A percentile compares a stretch with the other conserved stretches of the same genome.
phyloP scores from a whole-genome alignment of 92 coral and sea anemone genomes.

The Hydrozoanthus gracilis region DNA sequence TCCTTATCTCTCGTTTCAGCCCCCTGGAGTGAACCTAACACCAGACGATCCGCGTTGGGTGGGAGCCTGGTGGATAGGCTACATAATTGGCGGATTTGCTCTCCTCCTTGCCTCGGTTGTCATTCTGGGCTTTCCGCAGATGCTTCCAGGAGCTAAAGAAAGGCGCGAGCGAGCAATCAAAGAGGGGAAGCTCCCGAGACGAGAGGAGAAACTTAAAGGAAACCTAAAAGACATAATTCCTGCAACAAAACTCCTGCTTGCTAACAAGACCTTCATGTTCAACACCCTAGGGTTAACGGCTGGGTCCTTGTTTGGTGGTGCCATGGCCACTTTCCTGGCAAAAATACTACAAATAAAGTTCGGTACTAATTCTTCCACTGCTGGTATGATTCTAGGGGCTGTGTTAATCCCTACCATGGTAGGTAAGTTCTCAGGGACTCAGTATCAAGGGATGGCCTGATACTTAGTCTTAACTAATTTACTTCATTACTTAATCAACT shows the following conservation, averaged over 20 bases:
- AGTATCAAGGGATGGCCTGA: neutral
- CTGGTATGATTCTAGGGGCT: constrained; percentile 70
- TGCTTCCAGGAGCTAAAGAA: constrained; percentile 77
- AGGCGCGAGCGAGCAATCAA: constrained; percentile 70
- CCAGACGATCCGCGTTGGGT: constrained; percentile 89
- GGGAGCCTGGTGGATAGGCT: constrained; percentile 99
- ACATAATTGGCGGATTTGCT: constrained; percentile 63
- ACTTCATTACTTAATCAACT: neutral
- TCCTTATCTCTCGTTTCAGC: constrained; percentile 56
- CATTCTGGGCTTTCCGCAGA: constrained; percentile 82
- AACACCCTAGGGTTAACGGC: constrained; percentile 70
- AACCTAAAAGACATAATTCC: constrained; percentile 60
- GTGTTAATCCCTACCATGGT: constrained; percentile 55
- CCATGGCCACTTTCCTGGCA: constrained; percentile 61
- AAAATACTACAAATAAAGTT: constrained; percentile 73
- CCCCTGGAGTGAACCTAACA: constrained; percentile 72
- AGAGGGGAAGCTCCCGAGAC: constrained; percentile 64
- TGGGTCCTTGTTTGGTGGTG: constrained; percentile 62
- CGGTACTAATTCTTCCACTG: constrained; percentile 53
- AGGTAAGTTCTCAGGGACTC: constrained; percentile 26
- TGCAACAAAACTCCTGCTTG: constrained; percentile 66
- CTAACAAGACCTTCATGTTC: constrained; percentile 74
- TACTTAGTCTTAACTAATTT: neutral
- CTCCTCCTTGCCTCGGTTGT: constrained; percentile 59
- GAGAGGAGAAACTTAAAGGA: constrained; percentile 55